Conservation (phyloP, 2,113 vertebrate genomes). For the Pitta sordida region DNA sequence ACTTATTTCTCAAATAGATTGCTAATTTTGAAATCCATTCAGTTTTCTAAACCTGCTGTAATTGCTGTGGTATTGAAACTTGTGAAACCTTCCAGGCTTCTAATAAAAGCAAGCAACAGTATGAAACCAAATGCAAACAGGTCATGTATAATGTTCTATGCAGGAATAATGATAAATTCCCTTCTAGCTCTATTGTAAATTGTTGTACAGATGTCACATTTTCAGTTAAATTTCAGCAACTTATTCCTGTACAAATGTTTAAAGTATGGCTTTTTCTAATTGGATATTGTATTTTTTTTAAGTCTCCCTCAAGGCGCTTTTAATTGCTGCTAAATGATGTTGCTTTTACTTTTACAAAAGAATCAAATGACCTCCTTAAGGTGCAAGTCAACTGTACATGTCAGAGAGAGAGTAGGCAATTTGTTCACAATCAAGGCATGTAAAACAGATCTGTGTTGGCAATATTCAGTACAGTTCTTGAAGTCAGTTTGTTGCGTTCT, state of each 20-base stretch:
- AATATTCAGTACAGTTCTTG: conserved; percentile 61
- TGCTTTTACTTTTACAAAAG: conserved; percentile 87
- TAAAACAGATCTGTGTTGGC: conserved; percentile 66
- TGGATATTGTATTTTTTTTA: conserved; percentile 88
- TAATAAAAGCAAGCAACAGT: conserved; percentile 80
- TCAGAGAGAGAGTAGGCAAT: conserved; percentile 66
- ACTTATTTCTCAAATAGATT: conserved; percentile 47
- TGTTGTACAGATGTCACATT: conserved; percentile 92
- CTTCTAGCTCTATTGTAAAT: conserved; percentile 91
- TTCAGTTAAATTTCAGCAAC: conserved; percentile 89
- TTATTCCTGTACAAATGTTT: conserved; percentile 91
- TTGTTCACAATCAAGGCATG: conserved; percentile 74
- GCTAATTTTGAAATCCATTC: conserved; percentile 64
- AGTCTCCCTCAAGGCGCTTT: conserved; percentile 83
- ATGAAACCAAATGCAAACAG: conserved; percentile 92
- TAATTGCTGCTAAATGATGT: conserved; percentile 91
- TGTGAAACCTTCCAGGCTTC: conserved; percentile 74
- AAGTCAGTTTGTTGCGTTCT: conserved; percentile 67
- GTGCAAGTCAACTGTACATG: conserved; percentile 86
- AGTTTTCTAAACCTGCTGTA: conserved; percentile 60
- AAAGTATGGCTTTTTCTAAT: conserved; percentile 84
- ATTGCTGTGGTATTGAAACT: conserved; percentile 58
- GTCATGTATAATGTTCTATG: conserved; percentile 90
- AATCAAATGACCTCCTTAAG: conserved; percentile 87
- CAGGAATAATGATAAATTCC: conserved; percentile 94